Percentiles rank a stretch among this genome's conserved stretches.
phyloP scores from a whole-genome alignment of 2,888 invertebrate genomes.

The Athripsodes cinereus region DNA sequence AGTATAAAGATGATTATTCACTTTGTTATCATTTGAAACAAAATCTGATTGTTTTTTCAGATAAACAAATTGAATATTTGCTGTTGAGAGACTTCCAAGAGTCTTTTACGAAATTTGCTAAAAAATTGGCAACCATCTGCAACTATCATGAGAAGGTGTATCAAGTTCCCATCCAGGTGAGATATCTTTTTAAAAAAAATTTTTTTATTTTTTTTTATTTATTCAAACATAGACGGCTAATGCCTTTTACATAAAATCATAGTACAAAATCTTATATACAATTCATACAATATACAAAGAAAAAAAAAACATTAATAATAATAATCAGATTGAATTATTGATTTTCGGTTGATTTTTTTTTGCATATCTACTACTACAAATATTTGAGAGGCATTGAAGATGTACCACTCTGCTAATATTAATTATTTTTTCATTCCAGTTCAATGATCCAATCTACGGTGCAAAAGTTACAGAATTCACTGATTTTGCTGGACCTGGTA shows the following conservation, averaged over 20 bases:
- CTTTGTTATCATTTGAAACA: too few species aligned
- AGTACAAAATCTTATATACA: too few species aligned
- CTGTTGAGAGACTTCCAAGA: conserved; percentile 67
- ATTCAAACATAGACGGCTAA: too few species aligned
- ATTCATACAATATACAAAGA: too few species aligned
- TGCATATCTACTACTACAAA: too few species aligned
- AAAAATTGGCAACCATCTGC: conserved; percentile 56
- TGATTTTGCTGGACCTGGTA: conserved; percentile 91
- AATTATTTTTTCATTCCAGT: conserved; percentile 42
- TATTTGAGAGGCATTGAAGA: too few species aligned
- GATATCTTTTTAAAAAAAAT: conserved; percentile 29
- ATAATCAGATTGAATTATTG: too few species aligned
- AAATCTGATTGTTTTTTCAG: conserved; percentile 53
- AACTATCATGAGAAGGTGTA: conserved; percentile 58
- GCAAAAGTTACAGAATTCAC: conserved; percentile 75
- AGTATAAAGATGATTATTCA: not conserved
- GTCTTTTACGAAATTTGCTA: conserved; percentile 67
- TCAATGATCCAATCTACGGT: conserved; percentile 70
- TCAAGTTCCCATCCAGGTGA: conserved; percentile 56
- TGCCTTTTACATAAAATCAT: too few species aligned
- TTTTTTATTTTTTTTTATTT: too few species aligned
- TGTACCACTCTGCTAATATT: too few species aligned
- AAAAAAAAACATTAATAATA: too few species aligned
- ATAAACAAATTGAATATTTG: conserved; percentile 83
- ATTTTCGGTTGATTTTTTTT: not conserved